Conservation (phyloP, 2,797 vertebrate species). For the Xenentodon cancila region DNA sequence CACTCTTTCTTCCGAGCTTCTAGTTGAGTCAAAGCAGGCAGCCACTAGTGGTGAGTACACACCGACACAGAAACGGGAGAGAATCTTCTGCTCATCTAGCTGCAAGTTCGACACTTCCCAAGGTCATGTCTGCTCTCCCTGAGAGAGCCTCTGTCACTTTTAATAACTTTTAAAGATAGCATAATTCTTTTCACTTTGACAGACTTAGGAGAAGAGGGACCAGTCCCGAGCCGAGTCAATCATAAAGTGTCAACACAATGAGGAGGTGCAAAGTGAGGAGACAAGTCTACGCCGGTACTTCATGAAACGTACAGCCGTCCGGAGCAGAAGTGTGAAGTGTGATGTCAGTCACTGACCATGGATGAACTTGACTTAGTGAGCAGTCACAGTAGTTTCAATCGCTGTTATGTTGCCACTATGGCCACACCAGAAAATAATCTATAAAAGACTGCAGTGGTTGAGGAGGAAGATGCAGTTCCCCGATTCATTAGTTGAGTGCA, state of each 20-base stretch:
- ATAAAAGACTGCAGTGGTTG: neutral
- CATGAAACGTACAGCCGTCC: constrained; percentile 17
- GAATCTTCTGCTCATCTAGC: constrained; percentile 38
- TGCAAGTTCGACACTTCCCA: constrained; percentile 52
- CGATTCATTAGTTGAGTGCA: neutral
- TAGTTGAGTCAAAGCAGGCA: constrained; percentile 30
- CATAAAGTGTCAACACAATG: constrained; percentile 52
- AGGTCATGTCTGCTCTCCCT: constrained; percentile 64
- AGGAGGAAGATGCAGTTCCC: neutral
- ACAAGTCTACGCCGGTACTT: constrained; percentile 22
- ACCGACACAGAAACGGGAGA: constrained; percentile 31
- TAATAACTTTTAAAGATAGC: constrained; percentile 70
- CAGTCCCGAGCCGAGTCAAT: constrained; percentile 55
- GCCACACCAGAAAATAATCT: neutral
- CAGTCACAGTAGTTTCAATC: constrained; percentile 5
- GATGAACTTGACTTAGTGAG: constrained; percentile 2
- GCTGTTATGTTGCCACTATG: constrained; percentile 11
- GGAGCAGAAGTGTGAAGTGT: constrained; percentile 22
- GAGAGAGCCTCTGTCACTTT: constrained; percentile 67
- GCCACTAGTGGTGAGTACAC: constrained; percentile 18
- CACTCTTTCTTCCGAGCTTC: constrained; percentile 14
- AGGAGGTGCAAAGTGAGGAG: constrained; percentile 59
- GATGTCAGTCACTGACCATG: constrained; percentile 6
- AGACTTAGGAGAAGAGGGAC: constrained; percentile 56
- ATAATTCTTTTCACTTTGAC: constrained; percentile 58